These are phyloP conservation scores for Aphidius gifuensis DNA, from an alignment of 1,140 invertebrate genomes.

Conservation along the genomic window DNA sequence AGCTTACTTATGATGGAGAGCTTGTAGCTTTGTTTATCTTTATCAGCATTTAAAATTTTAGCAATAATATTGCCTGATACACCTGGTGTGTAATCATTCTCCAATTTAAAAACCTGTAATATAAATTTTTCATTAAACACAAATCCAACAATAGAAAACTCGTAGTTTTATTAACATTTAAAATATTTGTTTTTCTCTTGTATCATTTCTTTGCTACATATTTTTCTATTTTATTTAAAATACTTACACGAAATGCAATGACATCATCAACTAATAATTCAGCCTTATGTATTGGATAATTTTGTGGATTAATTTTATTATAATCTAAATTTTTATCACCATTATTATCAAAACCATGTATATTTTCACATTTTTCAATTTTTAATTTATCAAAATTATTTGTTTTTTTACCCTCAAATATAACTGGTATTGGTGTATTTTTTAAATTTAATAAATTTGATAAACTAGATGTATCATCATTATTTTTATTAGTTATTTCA, in stretches of 20 bases:
- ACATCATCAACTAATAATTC: slow-evolving; percentile 28
- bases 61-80: slow-evolving; percentile 37
- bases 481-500: neutral
- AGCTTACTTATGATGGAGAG: slow-evolving; percentile 34
- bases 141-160: neutral
- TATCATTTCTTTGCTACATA: too few relatives aligned
- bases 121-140: slow-evolving; percentile 4
- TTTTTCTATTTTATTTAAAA: neutral
- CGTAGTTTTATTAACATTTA: too few relatives aligned
- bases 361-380: neutral
- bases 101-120: slow-evolving; percentile 37
- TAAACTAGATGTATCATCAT: slow-evolving; percentile 15
- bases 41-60: slow-evolving; percentile 20
- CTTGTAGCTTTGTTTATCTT: slow-evolving; percentile 17
- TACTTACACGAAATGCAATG: slow-evolving; percentile 39
- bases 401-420: slow-evolving; percentile 30
- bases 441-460: slow-evolving; percentile 33
- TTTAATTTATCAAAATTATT: neutral
- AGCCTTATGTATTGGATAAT: slow-evolving; percentile 19
- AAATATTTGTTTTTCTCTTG: too few relatives aligned
- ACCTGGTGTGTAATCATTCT: slow-evolving; percentile 35
- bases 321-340: slow-evolving; percentile 4
- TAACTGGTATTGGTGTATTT: slow-evolving; percentile 35
- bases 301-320: slow-evolving; percentile 16
- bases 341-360: too few relatives aligned